A percentile compares a stretch with the other conserved stretches of the same genome.
Evolutionary conservation across 2,888 invertebrate species (phyloP).

Genomic region (Archaeoteleia sp.): DNA sequence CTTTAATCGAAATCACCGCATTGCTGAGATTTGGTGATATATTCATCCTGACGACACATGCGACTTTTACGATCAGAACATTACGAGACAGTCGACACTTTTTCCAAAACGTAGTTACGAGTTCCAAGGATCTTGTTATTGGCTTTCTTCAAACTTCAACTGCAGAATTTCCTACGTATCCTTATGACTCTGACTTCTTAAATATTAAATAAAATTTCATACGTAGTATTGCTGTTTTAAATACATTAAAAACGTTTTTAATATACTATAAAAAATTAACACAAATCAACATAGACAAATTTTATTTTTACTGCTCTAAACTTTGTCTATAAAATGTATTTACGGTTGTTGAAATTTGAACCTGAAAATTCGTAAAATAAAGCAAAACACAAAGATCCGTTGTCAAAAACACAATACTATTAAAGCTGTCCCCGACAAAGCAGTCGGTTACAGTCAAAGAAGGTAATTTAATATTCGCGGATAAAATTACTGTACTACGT

Average conservation of each 20-base stretch:
- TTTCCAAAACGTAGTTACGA: not conserved
- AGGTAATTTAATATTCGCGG: slow-evolving; percentile 69
- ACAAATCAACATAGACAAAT: too few relatives aligned
- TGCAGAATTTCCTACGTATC: too few relatives aligned
- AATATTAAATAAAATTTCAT: too few relatives aligned
- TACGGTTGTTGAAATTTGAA: too few relatives aligned
- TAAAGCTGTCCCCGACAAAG: slow-evolving; percentile 12
- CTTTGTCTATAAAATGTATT: too few relatives aligned
- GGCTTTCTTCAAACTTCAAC: not conserved
- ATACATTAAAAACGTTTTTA: too few relatives aligned
- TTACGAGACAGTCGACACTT: slow-evolving; percentile 13
- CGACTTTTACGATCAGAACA: slow-evolving; percentile 17
- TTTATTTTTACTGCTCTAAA: too few relatives aligned
- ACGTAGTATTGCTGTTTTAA: too few relatives aligned
- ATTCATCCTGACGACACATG: slow-evolving; percentile 7
- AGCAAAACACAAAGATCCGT: too few relatives aligned
- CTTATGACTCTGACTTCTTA: too few relatives aligned
- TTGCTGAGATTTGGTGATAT: slow-evolving; percentile 26
- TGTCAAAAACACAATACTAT: slow-evolving; percentile 11
- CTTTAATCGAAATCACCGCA: slow-evolving; percentile 65
- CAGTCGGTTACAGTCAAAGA: slow-evolving; percentile 64
- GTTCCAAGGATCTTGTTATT: not conserved
- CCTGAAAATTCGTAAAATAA: too few relatives aligned
- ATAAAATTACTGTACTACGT: slow-evolving; percentile 57
- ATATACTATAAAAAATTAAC: too few relatives aligned